Percentiles rank a stretch among this genome's conserved stretches.
Evolutionary conservation across 2,888 invertebrate genomes (phyloP).

Genomic region (Eucriotettix oculatus): DNA sequence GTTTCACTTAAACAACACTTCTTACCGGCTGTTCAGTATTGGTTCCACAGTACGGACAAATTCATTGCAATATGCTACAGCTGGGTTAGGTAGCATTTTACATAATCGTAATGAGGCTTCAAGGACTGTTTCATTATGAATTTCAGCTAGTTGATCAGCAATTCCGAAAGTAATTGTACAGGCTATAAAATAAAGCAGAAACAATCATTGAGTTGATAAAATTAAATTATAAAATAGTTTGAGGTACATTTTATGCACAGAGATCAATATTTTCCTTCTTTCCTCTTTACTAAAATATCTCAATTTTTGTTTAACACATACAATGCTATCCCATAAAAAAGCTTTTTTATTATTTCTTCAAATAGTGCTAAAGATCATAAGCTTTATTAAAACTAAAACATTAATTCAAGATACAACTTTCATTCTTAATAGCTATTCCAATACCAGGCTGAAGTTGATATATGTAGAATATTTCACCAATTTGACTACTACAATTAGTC

Average conservation of each 20-base stretch:
- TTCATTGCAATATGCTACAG: slow-evolving; percentile 15
- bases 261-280: no score
- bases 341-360: no score
- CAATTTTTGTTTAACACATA: no score
- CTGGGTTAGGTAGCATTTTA: slow-evolving; percentile 15
- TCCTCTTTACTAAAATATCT: no score
- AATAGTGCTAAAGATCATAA: no score
- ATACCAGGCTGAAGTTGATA: no score
- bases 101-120: slow-evolving; percentile 18
- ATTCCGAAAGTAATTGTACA: slow-evolving; percentile 19
- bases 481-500: no score
- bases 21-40: slow-evolving; percentile 16
- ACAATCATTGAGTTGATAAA: background rate
- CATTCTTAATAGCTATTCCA: no score
- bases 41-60: slow-evolving; percentile 17
- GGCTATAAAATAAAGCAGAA: slow-evolving; percentile 12
- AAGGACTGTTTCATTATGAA: slow-evolving; percentile 18
- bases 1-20: background rate
- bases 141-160: slow-evolving; percentile 17
- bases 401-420: no score
- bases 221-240: background rate
- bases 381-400: no score
- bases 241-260: background rate
- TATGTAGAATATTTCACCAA: no score
- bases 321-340: no score